Base-by-base conservation (phyloP, 2,113 vertebrate genomes). In the Uria lomvia region DNA sequence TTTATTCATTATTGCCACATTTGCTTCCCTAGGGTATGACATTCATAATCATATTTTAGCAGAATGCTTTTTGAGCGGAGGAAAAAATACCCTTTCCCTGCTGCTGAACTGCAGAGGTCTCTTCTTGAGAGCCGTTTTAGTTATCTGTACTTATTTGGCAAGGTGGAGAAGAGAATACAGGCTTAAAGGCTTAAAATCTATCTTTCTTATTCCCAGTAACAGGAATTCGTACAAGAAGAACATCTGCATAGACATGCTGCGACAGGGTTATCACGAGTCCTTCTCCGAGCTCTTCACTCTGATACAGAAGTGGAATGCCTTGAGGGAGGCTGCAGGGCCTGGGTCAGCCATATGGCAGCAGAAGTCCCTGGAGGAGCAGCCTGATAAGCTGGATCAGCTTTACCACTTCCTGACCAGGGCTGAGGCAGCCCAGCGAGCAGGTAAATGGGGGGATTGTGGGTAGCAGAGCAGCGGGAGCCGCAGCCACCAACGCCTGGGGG, bases 321-420 rank as follows among this genome's bases (percentile, higher is more conserved):
- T 98, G 95, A 98, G 98, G 98, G 98, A 98, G 96, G 98, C 98
- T 93, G 98, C 98, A 83, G 98, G 98, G 96, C 96, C 98, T 97
- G 98, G 98, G 98, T 99, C 99, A 98, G 98, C 98, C 98, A 99
- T 99, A 98, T 99, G 99, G 99, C 95, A 97, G 93, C 98, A 99
- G 97, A 98, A 95, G 84, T 98, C 99, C 93, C 96, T 98, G 94
- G 98, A 98, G 98, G 98, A 98, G 75, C 98, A 98, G 98, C 98
- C 98, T 38, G 97, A 99, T 95, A 98, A 99, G 97, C 98, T 99
- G 98, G 98, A 99, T 98, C 97, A 98, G 97, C 98, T 99, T 98
- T 98, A 98, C 97, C 94, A 98, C 98, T 98, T 99, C 98, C 98
- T 99, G 98, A 99, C 98, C 97, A 97, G 97, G 96, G 98, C 96